Base-by-base conservation (phyloP, 1,140 invertebrate genomes). In the Scaptomyza montana region DNA sequence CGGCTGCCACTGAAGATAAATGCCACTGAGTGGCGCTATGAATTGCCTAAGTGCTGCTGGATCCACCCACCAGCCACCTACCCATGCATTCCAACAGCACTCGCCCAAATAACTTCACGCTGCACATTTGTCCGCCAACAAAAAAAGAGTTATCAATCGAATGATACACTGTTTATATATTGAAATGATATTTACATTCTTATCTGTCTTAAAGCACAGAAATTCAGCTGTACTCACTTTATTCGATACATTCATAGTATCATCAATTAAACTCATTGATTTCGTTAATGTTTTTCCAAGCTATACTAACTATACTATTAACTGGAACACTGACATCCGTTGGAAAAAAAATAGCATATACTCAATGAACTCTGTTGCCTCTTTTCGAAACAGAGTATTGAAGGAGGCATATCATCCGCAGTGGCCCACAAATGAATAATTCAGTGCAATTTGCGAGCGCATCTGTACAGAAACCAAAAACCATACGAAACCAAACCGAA, bases 361-460 rank as follows among this genome's bases (percentile, higher is more conserved):
- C n/a, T 5, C 25, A 30, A 30, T 30, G n/a, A 33, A 13, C n/a
- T 51, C 28, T 30, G 8, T 3, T 28, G 3, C 12, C n/a, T 10
- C 8, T 3, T 16, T 7, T n/a, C 13, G 9, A 6, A 47, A 47
- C 13, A 19, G 28, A 21, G 43, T 47, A 47, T 59, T 59, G 2
- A 46, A 30, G 21, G 12, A 30, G 49, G 21, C 49, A 16, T 8
- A 28, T 43, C 39, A 12, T 41, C 56, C 25, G 67, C 64, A 67
- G 41, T 67, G 39, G 30, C 55, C 56, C 46, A 54, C 68, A 72
- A 51, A 67, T 73, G 55, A 73, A 68, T 78, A 68, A 84, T 80
- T 89, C 47, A 80, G 72, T 84, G 84, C 82, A 87, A 74, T 75
- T 78, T 72, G 63, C 78, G 47, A 57, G 50, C 47, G 49, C 64